A percentile compares a stretch with the other conserved stretches of the same genome.
Conservation (phyloP, 92 coral and sea anemone genomes). For the Umimayanthus chanpuru region DNA sequence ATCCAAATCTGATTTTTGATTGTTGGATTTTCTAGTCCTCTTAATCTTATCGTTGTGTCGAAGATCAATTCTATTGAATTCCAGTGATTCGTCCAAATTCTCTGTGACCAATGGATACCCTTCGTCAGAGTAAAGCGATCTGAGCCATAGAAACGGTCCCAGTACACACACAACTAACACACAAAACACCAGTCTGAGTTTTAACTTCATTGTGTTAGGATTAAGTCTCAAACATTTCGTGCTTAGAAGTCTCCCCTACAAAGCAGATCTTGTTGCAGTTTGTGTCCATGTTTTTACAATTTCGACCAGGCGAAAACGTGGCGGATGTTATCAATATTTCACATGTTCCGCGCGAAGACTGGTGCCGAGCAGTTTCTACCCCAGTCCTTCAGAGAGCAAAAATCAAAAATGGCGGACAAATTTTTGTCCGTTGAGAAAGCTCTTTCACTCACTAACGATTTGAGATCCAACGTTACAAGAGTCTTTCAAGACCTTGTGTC, state of each 20-base stretch:
- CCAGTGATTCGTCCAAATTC: slow-evolving; percentile 51
- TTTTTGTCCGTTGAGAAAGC: slow-evolving; percentile 56
- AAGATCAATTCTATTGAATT: slow-evolving; percentile 77
- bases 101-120: slow-evolving; percentile 60
- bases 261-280: not conserved
- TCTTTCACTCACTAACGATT: slow-evolving; percentile 61
- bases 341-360: slow-evolving; percentile 42
- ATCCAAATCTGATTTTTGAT: not conserved
- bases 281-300: slow-evolving; percentile 50
- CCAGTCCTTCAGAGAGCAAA: not conserved
- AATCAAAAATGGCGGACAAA: slow-evolving; percentile 79
- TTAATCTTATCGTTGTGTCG: slow-evolving; percentile 39
- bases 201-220: slow-evolving; percentile 84
- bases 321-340: slow-evolving; percentile 54
- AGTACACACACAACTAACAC: slow-evolving; percentile 55
- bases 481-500: slow-evolving; percentile 75
- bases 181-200: slow-evolving; percentile 73
- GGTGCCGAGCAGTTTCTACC: slow-evolving; percentile 24
- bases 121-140: slow-evolving; percentile 44
- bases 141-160: slow-evolving; percentile 80
- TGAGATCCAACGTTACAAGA: slow-evolving; percentile 70
- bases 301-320: slow-evolving; percentile 79
- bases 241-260: slow-evolving; percentile 44
- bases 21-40: not conserved
- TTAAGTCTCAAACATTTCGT: slow-evolving; percentile 39